Evolutionary conservation across 2,888 invertebrate species (phyloP), one percentile per base, ranked within the genome.

Genomic region (Andrena camellia): DNA sequence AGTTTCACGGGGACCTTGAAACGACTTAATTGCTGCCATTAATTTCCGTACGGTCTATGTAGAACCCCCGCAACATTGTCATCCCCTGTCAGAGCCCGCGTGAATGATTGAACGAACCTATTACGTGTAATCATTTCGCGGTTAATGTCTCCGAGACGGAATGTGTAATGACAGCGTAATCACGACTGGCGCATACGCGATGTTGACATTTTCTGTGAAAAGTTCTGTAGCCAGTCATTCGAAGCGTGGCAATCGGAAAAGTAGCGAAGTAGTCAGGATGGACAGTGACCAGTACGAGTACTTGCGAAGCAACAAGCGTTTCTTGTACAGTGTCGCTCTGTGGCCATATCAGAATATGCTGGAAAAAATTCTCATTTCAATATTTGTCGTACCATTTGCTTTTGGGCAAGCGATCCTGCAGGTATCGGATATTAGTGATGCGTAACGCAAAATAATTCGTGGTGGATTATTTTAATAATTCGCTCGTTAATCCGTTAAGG

Each of bases 281-380:
- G 80, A 87, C 1, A 69, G 20, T 33, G 23, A 42, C 23, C 87
- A 86, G 42, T 72, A 74, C 29, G 67, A 83, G 13, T 86, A 83
- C 23, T 52, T 88, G 35, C 64, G 76, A 60, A 10, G 79, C 8
- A 84, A 80, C 52, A 88, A 84, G 23, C 69, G 71, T 33, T 29
- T 84, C 10, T 64, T 90, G 31, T 76, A n/a, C 3, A 13, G 70
- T 0, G 78, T 90, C n/a, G 90, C 89, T 0, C 83, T 86, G 20
- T 91, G 91, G 91, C 91, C 91, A 4, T 80, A 87, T 81, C 91
- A 91, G 42, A 70, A 75, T 20, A 29, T 13, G 2, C 2, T 86
- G 48, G 78, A 85, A 8, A 90, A 84, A 60, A 68, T 82, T 69
- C 48, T 88, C 0, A 64, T 89, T 3, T 71, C 85, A 0, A 52